Conservation (phyloP, 1,140 invertebrate genomes). For the Pinna nobilis region DNA sequence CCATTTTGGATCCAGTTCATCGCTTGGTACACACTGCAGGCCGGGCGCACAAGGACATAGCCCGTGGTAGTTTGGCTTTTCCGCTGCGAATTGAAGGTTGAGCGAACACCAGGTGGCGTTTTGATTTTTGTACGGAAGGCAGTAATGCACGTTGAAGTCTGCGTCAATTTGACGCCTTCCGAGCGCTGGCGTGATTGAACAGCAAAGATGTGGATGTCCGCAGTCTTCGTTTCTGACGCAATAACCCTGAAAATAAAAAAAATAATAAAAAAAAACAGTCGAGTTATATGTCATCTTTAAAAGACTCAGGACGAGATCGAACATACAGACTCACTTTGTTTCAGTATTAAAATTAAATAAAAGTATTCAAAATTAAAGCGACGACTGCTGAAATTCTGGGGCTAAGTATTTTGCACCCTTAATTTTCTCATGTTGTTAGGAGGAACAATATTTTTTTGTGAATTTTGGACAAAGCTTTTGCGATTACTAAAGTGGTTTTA, state of each 20-base stretch:
- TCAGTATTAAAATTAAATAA: too few relatives aligned
- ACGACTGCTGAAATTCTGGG: too few relatives aligned
- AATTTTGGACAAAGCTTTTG: too few relatives aligned
- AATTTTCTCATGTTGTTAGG: too few relatives aligned
- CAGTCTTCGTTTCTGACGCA: slow-evolving; percentile 50
- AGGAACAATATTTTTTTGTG: too few relatives aligned
- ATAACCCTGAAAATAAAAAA: slow-evolving; percentile 23
- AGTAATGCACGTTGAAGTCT: slow-evolving; percentile 58
- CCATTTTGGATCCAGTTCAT: slow-evolving; percentile 48
- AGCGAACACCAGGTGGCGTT: slow-evolving; percentile 57
- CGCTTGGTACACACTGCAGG: slow-evolving; percentile 48
- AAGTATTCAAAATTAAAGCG: too few relatives aligned
- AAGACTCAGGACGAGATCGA: too few relatives aligned
- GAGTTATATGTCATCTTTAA: too few relatives aligned
- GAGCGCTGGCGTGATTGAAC: slow-evolving; percentile 56
- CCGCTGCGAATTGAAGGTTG: slow-evolving; percentile 40
- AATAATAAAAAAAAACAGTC: neutral
- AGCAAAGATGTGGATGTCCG: slow-evolving; percentile 43
- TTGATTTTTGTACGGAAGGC: slow-evolving; percentile 57
- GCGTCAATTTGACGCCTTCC: slow-evolving; percentile 46
- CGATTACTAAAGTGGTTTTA: too few relatives aligned
- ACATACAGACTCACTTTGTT: too few relatives aligned
- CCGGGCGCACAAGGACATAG: slow-evolving; percentile 62
- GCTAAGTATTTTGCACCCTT: too few relatives aligned
- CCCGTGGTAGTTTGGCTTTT: slow-evolving; percentile 45